Conservation (phyloP, 2,797 vertebrate species). For the Todus mexicanus region DNA sequence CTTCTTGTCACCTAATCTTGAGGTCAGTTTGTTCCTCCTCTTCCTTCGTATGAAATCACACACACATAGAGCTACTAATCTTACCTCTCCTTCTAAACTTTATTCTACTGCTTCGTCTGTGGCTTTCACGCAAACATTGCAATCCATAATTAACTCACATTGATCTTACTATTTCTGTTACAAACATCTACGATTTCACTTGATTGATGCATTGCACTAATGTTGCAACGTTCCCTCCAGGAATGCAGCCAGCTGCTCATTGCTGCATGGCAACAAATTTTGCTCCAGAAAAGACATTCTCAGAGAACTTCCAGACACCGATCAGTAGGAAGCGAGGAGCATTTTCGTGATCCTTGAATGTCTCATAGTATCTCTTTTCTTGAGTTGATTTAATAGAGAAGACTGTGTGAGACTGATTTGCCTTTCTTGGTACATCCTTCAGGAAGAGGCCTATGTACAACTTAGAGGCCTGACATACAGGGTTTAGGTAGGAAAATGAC, state of each 20-base stretch:
- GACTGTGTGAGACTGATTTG: neutral
- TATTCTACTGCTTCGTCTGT: neutral
- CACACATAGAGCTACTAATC: neutral
- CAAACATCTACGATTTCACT: neutral
- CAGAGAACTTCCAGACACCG: neutral
- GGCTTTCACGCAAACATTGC: neutral
- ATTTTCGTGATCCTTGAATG: neutral
- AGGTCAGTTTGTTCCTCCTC: neutral
- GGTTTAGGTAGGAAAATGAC: neutral
- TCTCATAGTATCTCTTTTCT: neutral
- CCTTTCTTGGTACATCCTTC: neutral
- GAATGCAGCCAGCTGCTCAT: neutral
- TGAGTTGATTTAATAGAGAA: neutral
- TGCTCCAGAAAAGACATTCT: neutral
- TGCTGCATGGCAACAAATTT: neutral
- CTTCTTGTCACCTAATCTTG: constrained; percentile 1
- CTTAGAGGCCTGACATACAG: neutral
- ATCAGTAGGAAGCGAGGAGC: neutral
- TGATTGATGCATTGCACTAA: neutral
- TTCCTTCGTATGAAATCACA: constrained; percentile 4
- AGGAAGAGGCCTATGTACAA: neutral
- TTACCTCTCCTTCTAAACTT: neutral
- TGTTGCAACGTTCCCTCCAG: neutral
- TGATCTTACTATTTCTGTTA: neutral
- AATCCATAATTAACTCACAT: neutral